Evolutionary conservation across 2,113 vertebrate species (phyloP).

Genomic region (Vicugna pacos): DNA sequence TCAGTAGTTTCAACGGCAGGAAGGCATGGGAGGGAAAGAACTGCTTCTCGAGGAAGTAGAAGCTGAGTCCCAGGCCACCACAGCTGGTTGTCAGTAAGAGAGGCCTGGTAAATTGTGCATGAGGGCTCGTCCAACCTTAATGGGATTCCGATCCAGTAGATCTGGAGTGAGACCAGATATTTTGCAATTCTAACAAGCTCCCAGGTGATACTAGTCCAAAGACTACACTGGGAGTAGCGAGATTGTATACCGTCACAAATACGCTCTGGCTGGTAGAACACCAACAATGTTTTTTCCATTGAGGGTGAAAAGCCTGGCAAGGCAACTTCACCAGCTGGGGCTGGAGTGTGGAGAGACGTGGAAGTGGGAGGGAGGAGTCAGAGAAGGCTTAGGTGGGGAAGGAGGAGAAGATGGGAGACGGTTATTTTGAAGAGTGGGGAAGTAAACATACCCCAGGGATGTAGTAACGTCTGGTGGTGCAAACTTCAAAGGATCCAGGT

Average conservation of each 20-base stretch:
- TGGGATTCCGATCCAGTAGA: background rate
- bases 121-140: background rate
- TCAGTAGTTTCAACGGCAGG: background rate
- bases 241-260: background rate
- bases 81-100: background rate
- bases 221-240: background rate
- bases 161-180: background rate
- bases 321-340: background rate
- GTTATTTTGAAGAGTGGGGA: background rate
- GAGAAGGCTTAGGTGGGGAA: background rate
- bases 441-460: background rate
- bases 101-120: background rate
- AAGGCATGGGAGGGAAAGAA: background rate
- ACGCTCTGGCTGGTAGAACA: background rate
- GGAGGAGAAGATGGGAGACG: background rate
- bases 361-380: background rate
- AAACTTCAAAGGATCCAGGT: background rate
- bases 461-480: background rate
- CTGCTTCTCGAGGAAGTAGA: background rate
- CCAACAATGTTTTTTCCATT: background rate
- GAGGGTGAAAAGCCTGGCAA: background rate
- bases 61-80: background rate
- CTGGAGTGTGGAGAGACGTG: background rate
- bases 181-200: background rate
- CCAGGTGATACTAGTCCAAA: background rate